phyloP scores from a whole-genome alignment of 1,140 invertebrate genomes.

The Platyura marginata region DNA sequence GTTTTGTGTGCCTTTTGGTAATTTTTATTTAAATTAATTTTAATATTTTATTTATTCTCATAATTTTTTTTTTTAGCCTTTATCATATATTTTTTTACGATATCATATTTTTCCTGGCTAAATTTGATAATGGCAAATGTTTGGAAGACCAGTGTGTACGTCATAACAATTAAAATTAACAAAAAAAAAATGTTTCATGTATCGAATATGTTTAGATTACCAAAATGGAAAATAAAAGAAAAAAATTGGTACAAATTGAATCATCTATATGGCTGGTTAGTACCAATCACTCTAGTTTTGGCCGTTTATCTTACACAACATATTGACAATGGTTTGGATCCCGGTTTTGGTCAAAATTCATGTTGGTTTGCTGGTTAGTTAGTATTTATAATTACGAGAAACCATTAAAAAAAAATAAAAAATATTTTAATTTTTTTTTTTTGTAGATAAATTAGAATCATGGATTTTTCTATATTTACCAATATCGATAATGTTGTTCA shows the following conservation, averaged over 20 bases:
- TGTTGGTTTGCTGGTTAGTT: constrained; percentile 43
- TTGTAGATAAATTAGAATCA: constrained; percentile 29
- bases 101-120: constrained; percentile 46
- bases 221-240: constrained; percentile 23
- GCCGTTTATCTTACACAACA: constrained; percentile 30
- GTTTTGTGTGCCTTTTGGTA: background rate
- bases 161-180: no score
- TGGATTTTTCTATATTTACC: constrained; percentile 49
- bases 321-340: constrained; percentile 29
- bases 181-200: no score
- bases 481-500: constrained; percentile 29
- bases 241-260: constrained; percentile 30
- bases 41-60: background rate
- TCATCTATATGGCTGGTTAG: constrained; percentile 34
- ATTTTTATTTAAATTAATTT: no score
- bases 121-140: constrained; percentile 43
- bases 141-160: constrained; percentile 39
- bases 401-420: constrained; percentile 1
- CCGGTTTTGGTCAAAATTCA: constrained; percentile 29
- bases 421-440: constrained; percentile 3
- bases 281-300: constrained; percentile 30
- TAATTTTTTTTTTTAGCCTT: constrained; percentile 26
- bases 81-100: constrained; percentile 37
- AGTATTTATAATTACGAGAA: background rate
- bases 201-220: constrained; percentile 15